Percentiles rank a stretch among this genome's conserved stretches.
phyloP scores from a whole-genome alignment of 1,140 invertebrate genomes.

The Calliopsis andreniformis region DNA sequence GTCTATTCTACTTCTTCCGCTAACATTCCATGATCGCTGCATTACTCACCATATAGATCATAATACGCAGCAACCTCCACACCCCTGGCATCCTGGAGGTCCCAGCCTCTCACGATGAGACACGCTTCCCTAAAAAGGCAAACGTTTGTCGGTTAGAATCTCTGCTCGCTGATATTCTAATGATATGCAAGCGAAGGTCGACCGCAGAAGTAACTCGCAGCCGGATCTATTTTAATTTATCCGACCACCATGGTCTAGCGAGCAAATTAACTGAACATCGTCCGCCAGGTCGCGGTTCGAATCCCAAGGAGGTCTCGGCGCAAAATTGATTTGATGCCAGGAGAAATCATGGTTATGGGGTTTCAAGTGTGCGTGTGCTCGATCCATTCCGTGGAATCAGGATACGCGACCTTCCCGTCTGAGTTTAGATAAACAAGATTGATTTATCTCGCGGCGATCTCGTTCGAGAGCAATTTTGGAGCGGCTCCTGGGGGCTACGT shows the following conservation, averaged over 20 bases:
- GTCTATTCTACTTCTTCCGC: too few relatives aligned
- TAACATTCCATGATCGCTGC: not conserved
- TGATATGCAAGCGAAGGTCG: not conserved
- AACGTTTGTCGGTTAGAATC: constrained; percentile 16
- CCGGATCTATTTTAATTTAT: constrained; percentile 78
- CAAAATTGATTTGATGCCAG: constrained; percentile 71
- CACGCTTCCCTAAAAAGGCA: constrained; percentile 74
- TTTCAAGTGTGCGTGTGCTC: constrained; percentile 34
- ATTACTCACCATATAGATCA: constrained; percentile 80
- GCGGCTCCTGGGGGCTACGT: not conserved
- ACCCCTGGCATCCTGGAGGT: constrained; percentile 80
- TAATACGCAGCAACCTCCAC: constrained; percentile 79
- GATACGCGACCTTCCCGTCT: constrained; percentile 19
- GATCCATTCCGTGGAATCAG: constrained; percentile 36
- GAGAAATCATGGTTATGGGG: constrained; percentile 68
- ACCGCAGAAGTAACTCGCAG: constrained; percentile 42
- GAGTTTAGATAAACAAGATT: constrained; percentile 3
- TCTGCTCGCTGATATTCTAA: constrained; percentile 17
- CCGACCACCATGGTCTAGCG: constrained; percentile 73
- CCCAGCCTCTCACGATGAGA: constrained; percentile 80
- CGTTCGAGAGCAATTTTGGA: not conserved
- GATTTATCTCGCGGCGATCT: not conserved
- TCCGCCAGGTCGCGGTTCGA: constrained; percentile 74
- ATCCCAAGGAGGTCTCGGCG: constrained; percentile 76
- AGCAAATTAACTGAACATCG: constrained; percentile 78